Base-by-base conservation (phyloP, 2,113 vertebrate species). In the Promerops cafer region DNA sequence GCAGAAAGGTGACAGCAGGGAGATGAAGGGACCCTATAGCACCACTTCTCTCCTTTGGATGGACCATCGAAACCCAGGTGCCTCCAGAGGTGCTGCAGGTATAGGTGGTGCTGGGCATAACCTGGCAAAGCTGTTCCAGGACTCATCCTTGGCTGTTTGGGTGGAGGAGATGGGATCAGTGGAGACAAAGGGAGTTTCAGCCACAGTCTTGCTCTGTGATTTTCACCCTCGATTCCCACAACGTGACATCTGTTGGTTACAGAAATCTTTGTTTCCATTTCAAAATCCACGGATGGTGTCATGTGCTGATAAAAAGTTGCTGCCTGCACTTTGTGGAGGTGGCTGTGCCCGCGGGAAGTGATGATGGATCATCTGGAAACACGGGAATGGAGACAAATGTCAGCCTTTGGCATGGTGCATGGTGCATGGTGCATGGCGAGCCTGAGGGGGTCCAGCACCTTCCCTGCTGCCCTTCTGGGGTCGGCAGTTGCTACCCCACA, bases 261-360 rank as follows among this genome's bases (percentile, higher is more conserved):
- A 65, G 45, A 78, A 94, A 78, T 74, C 72, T 70, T 96, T 69
- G 31, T 72, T 92, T 88, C 65, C 74, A 65, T 52, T 92, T 63
- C 95, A 47, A 90, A 85, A 87, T 15, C 61, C 7, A 4, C 18
- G 78, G 83, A 47, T 35, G 50, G 52, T 44, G 56, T 69, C 79
- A 84, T 15, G 30, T 60, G 78, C 87, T 56, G 37, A 52, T 78
- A 78, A 57, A 89, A 71, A 54, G 39, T 64, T 35, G 60, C 82
- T 77, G 91, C 78, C 74, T 81, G 78, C 12, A 13, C 64, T 69
- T 42, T 50, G 52, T 59, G 65, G 91, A 66, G 91, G 77, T 54
- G 77, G 88, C 78, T 0, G 0, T 83, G 72, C 69, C 89, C 8
- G 64, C 24, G 27, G 65, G 75, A 78, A 88, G 65, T 9, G 61